phyloP scores from a whole-genome alignment of 2,113 vertebrate species.

The Strix aluco region DNA sequence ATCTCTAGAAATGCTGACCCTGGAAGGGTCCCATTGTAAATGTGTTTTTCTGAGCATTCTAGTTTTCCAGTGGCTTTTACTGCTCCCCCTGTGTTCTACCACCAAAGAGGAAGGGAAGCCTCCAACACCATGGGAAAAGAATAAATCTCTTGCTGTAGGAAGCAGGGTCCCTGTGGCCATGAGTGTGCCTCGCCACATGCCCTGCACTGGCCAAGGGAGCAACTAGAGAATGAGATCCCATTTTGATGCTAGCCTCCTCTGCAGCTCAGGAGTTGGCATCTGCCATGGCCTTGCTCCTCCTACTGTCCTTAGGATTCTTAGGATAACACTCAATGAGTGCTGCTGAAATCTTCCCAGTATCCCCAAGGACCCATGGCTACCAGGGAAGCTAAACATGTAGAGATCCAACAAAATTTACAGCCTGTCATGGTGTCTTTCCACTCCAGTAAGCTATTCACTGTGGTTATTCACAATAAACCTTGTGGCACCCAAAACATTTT shows the following conservation, averaged over 20 bases:
- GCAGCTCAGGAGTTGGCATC: neutral
- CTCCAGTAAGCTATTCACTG: neutral
- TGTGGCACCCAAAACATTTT: neutral
- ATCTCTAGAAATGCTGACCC: neutral
- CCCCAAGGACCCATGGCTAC: neutral
- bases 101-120: neutral
- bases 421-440: neutral
- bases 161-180: neutral
- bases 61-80: neutral
- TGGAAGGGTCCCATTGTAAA: neutral
- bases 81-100: neutral
- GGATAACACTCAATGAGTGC: neutral
- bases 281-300: neutral
- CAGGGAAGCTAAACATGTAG: neutral
- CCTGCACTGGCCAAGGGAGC: neutral
- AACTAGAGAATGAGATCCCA: neutral
- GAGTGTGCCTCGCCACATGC: fast-evolving
- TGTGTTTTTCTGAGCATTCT: neutral
- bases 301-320: neutral
- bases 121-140: neutral
- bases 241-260: neutral
- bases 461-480: neutral
- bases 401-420: neutral
- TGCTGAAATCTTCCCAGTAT: neutral
- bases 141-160: neutral